Evolutionary conservation across 2,888 invertebrate genomes (phyloP).

Genomic region (Platycheirus rosarum): DNA sequence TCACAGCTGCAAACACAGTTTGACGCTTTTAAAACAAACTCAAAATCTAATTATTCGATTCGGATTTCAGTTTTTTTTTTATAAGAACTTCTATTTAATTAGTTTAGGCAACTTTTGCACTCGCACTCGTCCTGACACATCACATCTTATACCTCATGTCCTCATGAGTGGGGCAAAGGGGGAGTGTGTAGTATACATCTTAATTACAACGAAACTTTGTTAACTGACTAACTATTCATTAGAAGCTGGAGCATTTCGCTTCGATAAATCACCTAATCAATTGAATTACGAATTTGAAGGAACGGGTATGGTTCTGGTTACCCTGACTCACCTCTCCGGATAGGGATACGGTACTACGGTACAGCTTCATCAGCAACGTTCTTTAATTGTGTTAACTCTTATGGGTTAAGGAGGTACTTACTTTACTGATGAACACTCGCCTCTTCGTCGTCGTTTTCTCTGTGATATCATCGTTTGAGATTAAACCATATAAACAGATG

Average conservation of each 20-base stretch:
- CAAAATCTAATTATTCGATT: slow-evolving; percentile 52
- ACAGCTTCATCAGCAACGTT: slow-evolving; percentile 35
- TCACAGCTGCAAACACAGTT: no score
- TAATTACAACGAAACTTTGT: slow-evolving; percentile 75
- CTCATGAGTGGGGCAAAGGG: no score
- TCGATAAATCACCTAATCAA: slow-evolving; percentile 77
- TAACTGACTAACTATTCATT: slow-evolving; percentile 76
- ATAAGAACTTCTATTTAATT: slow-evolving; percentile 11
- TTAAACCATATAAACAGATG: slow-evolving; percentile 42
- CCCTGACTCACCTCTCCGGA: slow-evolving; percentile 10
- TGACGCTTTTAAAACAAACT: no score
- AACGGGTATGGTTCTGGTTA: slow-evolving; percentile 28
- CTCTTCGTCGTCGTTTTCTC: neutral
- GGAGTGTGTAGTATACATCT: slow-evolving; percentile 39
- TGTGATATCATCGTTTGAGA: slow-evolving; percentile 28
- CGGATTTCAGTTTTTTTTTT: slow-evolving; percentile 26
- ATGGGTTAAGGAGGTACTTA: slow-evolving; percentile 49
- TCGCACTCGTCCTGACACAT: slow-evolving; percentile 1
- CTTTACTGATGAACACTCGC: neutral
- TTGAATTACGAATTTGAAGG: slow-evolving; percentile 75
- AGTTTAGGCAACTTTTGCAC: slow-evolving; percentile 47
- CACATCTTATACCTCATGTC: slow-evolving; percentile 7
- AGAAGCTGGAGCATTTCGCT: slow-evolving; percentile 74
- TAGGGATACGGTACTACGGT: no score
- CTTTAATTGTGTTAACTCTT: slow-evolving; percentile 68